Evolutionary conservation across 2,797 vertebrate species (phyloP), one percentile per base, ranked within the genome.

Genomic region (Neostethus bicornis): DNA sequence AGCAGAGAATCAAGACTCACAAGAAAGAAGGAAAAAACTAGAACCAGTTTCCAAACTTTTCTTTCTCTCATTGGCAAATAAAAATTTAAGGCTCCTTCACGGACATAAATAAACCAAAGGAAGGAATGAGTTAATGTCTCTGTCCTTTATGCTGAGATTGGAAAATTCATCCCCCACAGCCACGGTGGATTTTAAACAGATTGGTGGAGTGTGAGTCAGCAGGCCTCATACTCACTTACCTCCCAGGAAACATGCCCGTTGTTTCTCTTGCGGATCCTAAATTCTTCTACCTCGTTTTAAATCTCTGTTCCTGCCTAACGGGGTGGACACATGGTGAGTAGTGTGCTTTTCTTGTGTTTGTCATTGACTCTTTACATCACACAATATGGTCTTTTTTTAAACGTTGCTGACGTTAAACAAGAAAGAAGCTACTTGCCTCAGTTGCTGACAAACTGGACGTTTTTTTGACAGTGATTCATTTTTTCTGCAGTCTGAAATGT

Each of bases 251-350:
- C 35, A 3, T 37, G 23, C 31, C 65, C 28, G 24, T 53, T 50
- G 37, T 52, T 57, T 32, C 39, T 66, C 14, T 12, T 58, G 52
- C 52, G 61, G 51, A 75, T 3, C 56, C 46, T 19, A 60, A 47
- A 56, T 45, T 70, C 19, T 8, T 26, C 65, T 83, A 20, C 51
- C 53, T 74, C 35, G 56, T 90, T 51, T 45, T 85, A 10, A 57
- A 77, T 57, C 51, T 84, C 26, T 80, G 54, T 51, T 51, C 80
- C 1, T 46, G 48, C 57, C 58, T 39, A 26, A 64, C 57, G 32
- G 60, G 79, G 37, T 78, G 78, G 84, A 71, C 77, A 55, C 52
- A 61, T 46, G 81, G 86, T 87, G 49, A 85, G 85, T 72, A 31
- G 44, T 57, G 51, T 1, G 1, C 4, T 23, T 14, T 66, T 49